Conservation (phyloP, 2,113 vertebrate genomes). For the Rostratula benghalensis region DNA sequence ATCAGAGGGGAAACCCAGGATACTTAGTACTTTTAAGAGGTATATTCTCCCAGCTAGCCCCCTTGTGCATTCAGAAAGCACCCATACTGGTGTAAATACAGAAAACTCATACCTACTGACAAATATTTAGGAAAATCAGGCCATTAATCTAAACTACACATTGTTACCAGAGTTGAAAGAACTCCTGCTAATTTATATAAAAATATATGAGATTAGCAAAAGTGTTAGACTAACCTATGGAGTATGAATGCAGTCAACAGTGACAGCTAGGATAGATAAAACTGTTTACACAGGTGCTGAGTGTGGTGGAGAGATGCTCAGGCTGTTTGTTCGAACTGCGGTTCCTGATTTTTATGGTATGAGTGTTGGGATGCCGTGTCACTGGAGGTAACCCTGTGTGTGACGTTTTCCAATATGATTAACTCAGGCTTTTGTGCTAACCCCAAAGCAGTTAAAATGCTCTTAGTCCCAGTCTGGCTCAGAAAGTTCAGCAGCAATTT, state of each 20-base stretch:
- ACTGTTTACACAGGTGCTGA: background rate
- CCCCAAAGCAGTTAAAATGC: background rate
- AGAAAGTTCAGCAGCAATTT: background rate
- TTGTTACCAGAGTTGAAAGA: background rate
- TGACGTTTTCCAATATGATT: background rate
- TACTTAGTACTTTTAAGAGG: background rate
- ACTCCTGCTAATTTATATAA: background rate
- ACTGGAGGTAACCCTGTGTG: background rate
- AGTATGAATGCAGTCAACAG: background rate
- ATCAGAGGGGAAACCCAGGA: background rate
- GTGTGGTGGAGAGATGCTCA: background rate
- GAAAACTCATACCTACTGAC: background rate
- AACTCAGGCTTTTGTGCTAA: background rate
- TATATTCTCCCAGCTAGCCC: background rate
- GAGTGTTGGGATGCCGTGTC: background rate
- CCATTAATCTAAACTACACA: background rate
- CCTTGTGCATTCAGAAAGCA: background rate
- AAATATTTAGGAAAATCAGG: background rate
- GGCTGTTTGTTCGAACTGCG: background rate
- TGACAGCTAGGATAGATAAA: background rate
- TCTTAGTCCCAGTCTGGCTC: background rate
- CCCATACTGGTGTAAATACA: accelerated
- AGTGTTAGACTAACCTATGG: background rate
- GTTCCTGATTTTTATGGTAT: background rate
- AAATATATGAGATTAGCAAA: background rate